Percentiles rank a stretch among this genome's conserved stretches.
phyloP scores from a whole-genome alignment of 1,140 invertebrate species.

The Lepidurus arcticus region DNA sequence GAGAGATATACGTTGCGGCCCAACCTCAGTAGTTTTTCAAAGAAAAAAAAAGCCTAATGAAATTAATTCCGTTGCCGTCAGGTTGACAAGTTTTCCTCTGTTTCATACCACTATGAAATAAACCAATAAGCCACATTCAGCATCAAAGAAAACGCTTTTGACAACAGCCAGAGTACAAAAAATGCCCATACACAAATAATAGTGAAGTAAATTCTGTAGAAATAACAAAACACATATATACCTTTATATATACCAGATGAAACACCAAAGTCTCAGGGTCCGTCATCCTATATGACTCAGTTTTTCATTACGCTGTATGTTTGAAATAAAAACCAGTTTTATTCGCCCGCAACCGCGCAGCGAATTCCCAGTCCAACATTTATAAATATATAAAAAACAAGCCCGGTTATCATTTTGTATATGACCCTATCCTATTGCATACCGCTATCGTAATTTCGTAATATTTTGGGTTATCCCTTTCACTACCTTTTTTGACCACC shows the following conservation, averaged over 20 bases:
- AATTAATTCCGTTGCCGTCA: not conserved
- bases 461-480: not conserved
- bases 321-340: not conserved
- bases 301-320: not conserved
- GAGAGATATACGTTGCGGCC: no score
- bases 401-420: not conserved
- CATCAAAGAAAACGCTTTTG: no score
- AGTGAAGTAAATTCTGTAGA: not conserved
- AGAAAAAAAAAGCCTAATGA: no score
- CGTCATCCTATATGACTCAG: constrained; percentile 11
- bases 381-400: not conserved
- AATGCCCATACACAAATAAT: not conserved
- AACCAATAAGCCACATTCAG: not conserved
- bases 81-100: not conserved
- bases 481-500: not conserved
- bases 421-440: not conserved
- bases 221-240: not conserved
- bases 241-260: constrained; percentile 17
- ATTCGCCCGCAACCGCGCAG: not conserved
- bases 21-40: no score
- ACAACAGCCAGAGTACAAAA: not conserved
- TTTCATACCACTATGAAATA: not conserved
- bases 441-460: not conserved
- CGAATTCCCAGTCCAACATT: constrained; percentile 1
- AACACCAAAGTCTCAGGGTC: constrained; percentile 21